These are phyloP conservation scores for Carollia perspicillata DNA, from an alignment of 2,113 vertebrate genomes.

Conservation along the genomic window DNA sequence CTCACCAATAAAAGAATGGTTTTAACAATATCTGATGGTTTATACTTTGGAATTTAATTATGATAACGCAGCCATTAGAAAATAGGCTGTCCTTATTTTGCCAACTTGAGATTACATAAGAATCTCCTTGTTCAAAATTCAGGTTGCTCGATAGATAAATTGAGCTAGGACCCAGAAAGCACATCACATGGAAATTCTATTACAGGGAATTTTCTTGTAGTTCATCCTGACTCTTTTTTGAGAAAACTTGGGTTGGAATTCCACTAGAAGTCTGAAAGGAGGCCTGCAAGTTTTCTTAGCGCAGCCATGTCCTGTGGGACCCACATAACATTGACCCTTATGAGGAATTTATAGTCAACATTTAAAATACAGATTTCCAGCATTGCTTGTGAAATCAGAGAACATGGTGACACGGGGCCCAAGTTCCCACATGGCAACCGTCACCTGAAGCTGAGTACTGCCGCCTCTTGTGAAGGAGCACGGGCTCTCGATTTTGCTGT, in stretches of 20 bases:
- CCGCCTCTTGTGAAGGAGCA: not conserved
- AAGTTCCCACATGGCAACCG: not conserved
- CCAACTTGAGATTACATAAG: not conserved
- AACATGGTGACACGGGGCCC: not conserved
- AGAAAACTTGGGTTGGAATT: not conserved
- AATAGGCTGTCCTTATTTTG: not conserved
- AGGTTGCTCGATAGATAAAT: not conserved
- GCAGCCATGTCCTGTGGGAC: not conserved
- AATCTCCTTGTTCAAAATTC: not conserved
- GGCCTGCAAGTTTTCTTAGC: not conserved
- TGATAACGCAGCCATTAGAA: not conserved
- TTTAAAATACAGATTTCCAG: not conserved
- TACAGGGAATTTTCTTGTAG: not conserved
- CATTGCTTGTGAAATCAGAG: not conserved
- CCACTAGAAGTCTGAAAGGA: not conserved
- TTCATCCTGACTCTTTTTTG: not conserved
- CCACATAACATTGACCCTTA: not conserved
- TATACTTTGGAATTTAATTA: not conserved
- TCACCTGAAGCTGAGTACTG: not conserved
- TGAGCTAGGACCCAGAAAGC: not conserved
- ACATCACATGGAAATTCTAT: not conserved
- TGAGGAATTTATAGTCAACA: not conserved
- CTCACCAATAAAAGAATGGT: not conserved
- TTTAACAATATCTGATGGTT: not conserved
- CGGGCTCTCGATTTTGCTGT: not conserved